Evolutionary conservation across 2,113 vertebrate genomes (phyloP).

Genomic region (Tychaedon coryphoeus): DNA sequence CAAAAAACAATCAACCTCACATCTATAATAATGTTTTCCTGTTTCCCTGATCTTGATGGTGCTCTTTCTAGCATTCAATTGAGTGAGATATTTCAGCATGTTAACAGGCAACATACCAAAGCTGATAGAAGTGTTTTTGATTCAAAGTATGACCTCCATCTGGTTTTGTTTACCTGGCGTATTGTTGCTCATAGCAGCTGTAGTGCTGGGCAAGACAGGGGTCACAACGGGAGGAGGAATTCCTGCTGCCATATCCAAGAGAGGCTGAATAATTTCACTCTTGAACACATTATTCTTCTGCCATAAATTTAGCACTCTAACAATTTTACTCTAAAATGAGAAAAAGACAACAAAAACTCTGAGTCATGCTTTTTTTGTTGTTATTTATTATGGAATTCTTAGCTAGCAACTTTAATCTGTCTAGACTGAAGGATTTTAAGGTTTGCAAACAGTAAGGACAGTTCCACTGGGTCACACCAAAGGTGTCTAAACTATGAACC

Average conservation of each 20-base stretch:
- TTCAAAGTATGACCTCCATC: neutral
- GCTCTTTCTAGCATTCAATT: neutral
- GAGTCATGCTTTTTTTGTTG: neutral
- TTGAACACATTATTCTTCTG: conserved; percentile 99
- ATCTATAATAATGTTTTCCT: neutral
- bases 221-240: conserved; percentile 92
- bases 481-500: neutral
- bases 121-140: neutral
- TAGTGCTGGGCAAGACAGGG: conserved; percentile 85
- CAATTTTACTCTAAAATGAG: conserved; percentile 92
- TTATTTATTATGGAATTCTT: neutral
- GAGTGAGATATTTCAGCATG: neutral
- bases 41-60: neutral
- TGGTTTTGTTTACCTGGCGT: conserved; percentile 85
- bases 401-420: neutral
- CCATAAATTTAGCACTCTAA: conserved; percentile 96
- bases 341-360: neutral
- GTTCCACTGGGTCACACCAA: neutral
- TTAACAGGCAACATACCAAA: neutral
- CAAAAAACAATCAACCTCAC: neutral
- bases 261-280: conserved; percentile 98
- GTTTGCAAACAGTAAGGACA: neutral
- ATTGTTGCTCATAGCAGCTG: conserved; percentile 88
- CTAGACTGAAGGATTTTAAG: neutral
- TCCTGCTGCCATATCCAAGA: conserved; percentile 96